These are phyloP conservation scores for Anolis sagrei DNA, from an alignment of 2,113 vertebrate species.

Conservation along the genomic window DNA sequence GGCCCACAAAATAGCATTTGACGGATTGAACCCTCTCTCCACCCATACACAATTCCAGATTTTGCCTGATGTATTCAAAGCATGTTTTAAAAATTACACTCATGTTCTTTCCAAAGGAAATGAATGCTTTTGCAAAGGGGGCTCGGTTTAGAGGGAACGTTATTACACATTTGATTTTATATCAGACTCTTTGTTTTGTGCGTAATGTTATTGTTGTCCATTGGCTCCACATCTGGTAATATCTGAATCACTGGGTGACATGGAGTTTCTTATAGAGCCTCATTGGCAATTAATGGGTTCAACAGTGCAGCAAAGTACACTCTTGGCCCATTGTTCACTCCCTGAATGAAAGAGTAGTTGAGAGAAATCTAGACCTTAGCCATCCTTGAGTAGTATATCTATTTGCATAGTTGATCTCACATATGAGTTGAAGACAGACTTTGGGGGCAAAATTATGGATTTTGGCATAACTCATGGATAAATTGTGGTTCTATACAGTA, in stretches of 20 bases:
- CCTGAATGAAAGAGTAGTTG: neutral
- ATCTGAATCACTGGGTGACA: neutral
- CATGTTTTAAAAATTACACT: neutral
- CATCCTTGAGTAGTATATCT: too few species aligned
- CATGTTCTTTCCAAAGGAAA: neutral
- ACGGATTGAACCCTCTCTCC: too few species aligned
- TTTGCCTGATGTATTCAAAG: neutral
- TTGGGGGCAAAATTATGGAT: too few species aligned
- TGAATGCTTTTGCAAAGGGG: neutral
- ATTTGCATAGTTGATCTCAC: too few species aligned
- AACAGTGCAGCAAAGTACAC: neutral
- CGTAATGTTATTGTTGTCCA: neutral
- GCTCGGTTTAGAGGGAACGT: neutral
- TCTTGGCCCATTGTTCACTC: too few species aligned
- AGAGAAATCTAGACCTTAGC: neutral
- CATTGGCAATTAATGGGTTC: neutral
- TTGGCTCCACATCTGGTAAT: neutral
- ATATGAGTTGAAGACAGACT: too few species aligned
- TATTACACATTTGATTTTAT: neutral
- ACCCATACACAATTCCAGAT: too few species aligned
- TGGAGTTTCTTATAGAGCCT: neutral
- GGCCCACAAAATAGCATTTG: too few species aligned
- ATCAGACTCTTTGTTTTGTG: neutral
- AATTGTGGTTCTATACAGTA: too few species aligned
- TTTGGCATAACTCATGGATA: too few species aligned